Base-by-base conservation (phyloP, 1,140 invertebrate species). In the Pseudomyrmex concolor region DNA sequence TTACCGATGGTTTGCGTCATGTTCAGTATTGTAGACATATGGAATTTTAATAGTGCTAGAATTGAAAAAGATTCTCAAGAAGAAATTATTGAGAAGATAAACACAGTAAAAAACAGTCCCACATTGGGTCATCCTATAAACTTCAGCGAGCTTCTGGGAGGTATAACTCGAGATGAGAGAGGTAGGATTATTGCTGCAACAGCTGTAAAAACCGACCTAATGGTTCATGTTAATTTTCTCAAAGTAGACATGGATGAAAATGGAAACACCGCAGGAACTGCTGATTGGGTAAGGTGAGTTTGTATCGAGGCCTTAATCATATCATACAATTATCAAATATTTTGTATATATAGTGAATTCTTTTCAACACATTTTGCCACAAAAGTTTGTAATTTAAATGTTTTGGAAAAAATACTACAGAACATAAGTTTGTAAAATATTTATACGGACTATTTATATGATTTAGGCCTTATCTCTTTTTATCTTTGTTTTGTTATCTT, bases 231-330 rank as follows among this genome's bases (percentile, higher is more conserved):
- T 0, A 97, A 97, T 93, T 96, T 96, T 93, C 95, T 95, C 1
- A 92, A 94, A 59, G 94, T 97, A 1, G 94, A 96, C 87, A 95
- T 95, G 92, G 94, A 96, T 89, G 95, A 96, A 90, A 93, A 95
- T 63, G 96, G 96, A 74, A 97, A 97, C 89, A 93, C 95, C 59
- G 96, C 96, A 13, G 97, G 97, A 76, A 97, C 97, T 48, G 96
- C 96, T 89, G 96, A 97, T 87, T 96, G 96, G 96, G 96, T 96
- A 94, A 93, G 91, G 93, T 94, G 81, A 84, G 78, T 89, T 84
- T 17, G 60, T 67, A 43, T 25, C 34, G 76, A 70, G 68, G 78
- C 74, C 83, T 83, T 63, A 86, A 85, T 91, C 77, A 86, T 83
- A 22, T 55, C 60, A 62, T 87, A 50, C 19, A 71, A 5, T 72